A percentile compares a stretch with the other conserved stretches of the same genome.
These are phyloP conservation scores for Thalassarche chlororhynchos DNA, from an alignment of 2,113 vertebrate genomes.

Conservation along the genomic window DNA sequence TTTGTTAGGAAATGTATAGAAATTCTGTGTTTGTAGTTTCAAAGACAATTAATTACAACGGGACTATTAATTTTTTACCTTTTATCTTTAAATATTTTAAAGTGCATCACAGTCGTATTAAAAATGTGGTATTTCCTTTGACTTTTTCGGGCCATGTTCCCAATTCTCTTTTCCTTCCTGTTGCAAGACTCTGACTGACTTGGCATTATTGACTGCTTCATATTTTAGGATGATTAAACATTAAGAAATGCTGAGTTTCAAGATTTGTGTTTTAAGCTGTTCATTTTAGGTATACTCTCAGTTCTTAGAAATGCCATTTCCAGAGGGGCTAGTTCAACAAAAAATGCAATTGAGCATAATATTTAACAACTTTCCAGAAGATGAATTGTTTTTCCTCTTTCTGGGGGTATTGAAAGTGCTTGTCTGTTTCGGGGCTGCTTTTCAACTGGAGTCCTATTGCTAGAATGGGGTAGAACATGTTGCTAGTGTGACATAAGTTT, in stretches of 20 bases:
- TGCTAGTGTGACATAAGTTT: background rate
- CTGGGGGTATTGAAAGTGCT: background rate
- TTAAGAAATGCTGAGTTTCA: background rate
- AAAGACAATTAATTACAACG: background rate
- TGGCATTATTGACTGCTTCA: background rate
- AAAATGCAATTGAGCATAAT: background rate
- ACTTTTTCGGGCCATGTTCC: background rate
- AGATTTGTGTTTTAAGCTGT: background rate
- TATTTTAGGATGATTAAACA: background rate
- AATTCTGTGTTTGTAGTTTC: slow-evolving; percentile 27
- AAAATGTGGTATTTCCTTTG: background rate
- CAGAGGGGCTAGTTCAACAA: background rate
- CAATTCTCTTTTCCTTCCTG: background rate
- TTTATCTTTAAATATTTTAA: background rate
- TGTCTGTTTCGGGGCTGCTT: background rate
- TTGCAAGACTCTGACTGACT: background rate
- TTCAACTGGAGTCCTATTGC: background rate
- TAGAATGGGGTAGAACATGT: background rate
- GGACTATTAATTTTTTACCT: background rate
- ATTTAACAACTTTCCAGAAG: background rate
- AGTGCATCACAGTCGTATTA: background rate
- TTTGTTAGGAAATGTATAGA: slow-evolving; percentile 46
- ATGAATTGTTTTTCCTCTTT: background rate
- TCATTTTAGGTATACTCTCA: background rate
- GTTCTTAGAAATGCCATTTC: background rate